These are phyloP conservation scores for Elegia similella DNA, from an alignment of 2,888 invertebrate genomes.

Conservation along the genomic window DNA sequence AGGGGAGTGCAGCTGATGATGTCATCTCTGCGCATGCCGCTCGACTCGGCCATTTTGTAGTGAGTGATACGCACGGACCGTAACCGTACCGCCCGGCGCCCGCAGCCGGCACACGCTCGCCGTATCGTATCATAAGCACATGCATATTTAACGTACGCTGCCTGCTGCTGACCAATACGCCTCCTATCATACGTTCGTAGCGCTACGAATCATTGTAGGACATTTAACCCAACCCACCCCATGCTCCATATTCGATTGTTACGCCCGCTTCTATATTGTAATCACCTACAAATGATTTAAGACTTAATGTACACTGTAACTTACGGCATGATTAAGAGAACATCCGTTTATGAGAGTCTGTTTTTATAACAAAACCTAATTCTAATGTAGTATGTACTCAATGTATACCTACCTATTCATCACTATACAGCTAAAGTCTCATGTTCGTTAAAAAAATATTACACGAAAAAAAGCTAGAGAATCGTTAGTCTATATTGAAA, in stretches of 20 bases:
- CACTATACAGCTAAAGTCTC: no score
- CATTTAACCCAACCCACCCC: not conserved
- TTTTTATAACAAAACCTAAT: no score
- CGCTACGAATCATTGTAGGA: not conserved
- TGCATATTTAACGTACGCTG: not conserved
- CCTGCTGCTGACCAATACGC: not conserved
- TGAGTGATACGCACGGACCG: conserved; percentile 27
- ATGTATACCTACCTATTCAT: no score
- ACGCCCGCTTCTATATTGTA: not conserved
- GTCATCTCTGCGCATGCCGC: conserved; percentile 55
- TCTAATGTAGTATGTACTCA: no score
- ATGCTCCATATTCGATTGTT: not conserved
- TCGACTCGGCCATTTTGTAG: conserved; percentile 54
- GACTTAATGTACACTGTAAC: no score
- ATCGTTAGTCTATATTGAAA: no score
- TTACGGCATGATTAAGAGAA: no score
- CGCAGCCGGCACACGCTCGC: not conserved
- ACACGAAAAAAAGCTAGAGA: no score
- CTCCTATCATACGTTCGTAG: not conserved
- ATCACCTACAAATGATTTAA: no score
- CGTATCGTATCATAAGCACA: not conserved
- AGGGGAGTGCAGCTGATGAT: conserved; percentile 44
- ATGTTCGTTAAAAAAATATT: no score
- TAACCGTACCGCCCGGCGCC: conserved; percentile 5
- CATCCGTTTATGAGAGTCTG: no score